Evolutionary conservation across 2,113 vertebrate species (phyloP), one percentile per base, ranked within the genome.

Genomic region (Cottus gobio): DNA sequence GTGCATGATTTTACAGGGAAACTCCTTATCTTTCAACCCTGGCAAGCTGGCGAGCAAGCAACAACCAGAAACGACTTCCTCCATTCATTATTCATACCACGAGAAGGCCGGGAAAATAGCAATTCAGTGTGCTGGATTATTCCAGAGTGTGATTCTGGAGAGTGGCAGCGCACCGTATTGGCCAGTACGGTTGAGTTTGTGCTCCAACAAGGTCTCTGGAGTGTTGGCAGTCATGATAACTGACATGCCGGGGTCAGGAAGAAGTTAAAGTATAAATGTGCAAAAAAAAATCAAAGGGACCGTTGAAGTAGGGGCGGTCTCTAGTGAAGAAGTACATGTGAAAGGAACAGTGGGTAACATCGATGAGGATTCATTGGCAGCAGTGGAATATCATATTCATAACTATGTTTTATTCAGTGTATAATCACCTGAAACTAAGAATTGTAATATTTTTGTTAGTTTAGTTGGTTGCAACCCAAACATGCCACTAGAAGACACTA

Each of bases 61-160:
- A 84, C 71, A 77, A 77, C 46, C 36, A 77, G 24, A 82, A 79
- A 79, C 79, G 61, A 63, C 75, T 83, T 77, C 74, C 80, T 77
- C 26, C 56, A 71, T 90, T 86, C 26, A 89, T 89, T 88, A 92
- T 90, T 92, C 65, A 90, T 79, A 26, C 46, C n/a, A 24, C 2
- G 2, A 80, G 56, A 56, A 79, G 54, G 63, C 30, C 70, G 24
- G 37, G 63, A 72, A 80, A 81, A 80, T 22, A 81, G 65, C 63
- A 31, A 54, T 24, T 72, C 5, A 30, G 50, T 18, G 65, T 11
- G 2, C 34, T 58, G 20, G 37, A 83, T 85, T 60, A 76, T 61
- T 56, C 68, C 39, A 68, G 37, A 54, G 26, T 52, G 54, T 61
- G 28, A 50, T 57, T 62, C 26, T 61, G 30, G 62, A 54, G 75